Conservation (phyloP, 1,140 invertebrate species). For the Drosophila neocordata region DNA sequence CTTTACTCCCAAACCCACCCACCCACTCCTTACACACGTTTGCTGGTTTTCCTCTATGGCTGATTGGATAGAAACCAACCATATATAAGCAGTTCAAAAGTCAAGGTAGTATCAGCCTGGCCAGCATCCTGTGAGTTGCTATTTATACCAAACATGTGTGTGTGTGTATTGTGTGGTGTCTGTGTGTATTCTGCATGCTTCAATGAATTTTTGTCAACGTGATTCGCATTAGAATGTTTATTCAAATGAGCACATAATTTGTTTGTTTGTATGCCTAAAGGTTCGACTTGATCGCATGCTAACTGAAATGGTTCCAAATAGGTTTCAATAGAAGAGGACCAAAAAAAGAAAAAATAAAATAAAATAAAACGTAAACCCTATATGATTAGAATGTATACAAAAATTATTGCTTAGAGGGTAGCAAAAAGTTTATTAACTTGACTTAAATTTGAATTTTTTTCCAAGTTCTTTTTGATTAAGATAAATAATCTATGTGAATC, state of each 20-base stretch:
- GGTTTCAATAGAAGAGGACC: no score
- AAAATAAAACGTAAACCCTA: not conserved
- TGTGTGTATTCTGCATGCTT: constrained; percentile 52
- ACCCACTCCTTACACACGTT: not conserved
- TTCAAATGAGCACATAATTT: constrained; percentile 81
- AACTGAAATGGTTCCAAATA: not conserved
- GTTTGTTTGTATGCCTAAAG: constrained; percentile 56
- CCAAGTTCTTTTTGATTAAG: no score
- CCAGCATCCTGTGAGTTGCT: constrained; percentile 12
- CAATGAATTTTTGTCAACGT: constrained; percentile 81
- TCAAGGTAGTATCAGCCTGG: constrained; percentile 55
- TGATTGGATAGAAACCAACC: constrained; percentile 54
- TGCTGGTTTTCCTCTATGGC: constrained; percentile 6
- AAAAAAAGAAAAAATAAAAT: not conserved
- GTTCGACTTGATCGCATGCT: constrained; percentile 10
- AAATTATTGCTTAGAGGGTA: constrained; percentile 26
- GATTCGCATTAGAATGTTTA: constrained; percentile 80
- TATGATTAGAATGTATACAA: not conserved
- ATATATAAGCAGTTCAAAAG: constrained; percentile 55
- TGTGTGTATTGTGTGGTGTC: constrained; percentile 10
- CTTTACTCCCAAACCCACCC: not conserved
- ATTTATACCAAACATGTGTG: constrained; percentile 13
- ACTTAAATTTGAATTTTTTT: no score
- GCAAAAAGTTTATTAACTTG: not conserved
- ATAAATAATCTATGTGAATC: no score